Percentiles rank a stretch among this genome's conserved stretches.
phyloP scores from a whole-genome alignment of 1,140 invertebrate species.

The Brachystomella parvula region DNA sequence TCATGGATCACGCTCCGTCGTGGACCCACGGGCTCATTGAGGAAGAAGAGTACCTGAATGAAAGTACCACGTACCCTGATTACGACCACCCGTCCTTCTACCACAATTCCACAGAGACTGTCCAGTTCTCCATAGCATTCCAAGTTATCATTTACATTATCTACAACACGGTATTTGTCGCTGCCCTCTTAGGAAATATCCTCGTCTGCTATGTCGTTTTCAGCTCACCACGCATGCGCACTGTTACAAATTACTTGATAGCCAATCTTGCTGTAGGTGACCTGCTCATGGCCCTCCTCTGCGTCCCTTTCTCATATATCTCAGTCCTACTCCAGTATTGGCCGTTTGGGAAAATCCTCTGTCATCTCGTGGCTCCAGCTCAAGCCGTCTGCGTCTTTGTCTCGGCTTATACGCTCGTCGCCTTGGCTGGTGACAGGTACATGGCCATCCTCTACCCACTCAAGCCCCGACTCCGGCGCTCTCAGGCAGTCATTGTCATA shows the following conservation, averaged over 20 bases:
- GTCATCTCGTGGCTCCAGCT: slow-evolving; percentile 65
- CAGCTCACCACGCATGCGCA: slow-evolving; percentile 67
- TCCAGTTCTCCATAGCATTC: slow-evolving; percentile 43
- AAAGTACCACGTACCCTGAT: background rate
- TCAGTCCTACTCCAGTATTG: slow-evolving; percentile 67
- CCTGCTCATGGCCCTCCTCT: slow-evolving; percentile 73
- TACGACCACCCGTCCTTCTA: background rate
- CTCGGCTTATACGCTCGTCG: slow-evolving; percentile 68
- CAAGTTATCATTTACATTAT: slow-evolving; percentile 59
- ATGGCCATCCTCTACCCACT: slow-evolving; percentile 82
- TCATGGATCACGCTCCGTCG: background rate
- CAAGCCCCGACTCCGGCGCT: slow-evolving; percentile 64
- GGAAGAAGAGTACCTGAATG: background rate
- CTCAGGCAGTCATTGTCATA: slow-evolving; percentile 61
- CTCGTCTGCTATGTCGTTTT: slow-evolving; percentile 74
- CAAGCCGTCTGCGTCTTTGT: slow-evolving; percentile 40
- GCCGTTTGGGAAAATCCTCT: slow-evolving; percentile 69
- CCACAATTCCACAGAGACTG: background rate
- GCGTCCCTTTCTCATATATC: slow-evolving; percentile 77
- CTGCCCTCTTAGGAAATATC: slow-evolving; percentile 67
- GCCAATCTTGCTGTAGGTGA: slow-evolving; percentile 73
- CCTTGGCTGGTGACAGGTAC: slow-evolving; percentile 77
- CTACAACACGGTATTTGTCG: slow-evolving; percentile 64
- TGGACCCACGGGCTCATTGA: background rate
- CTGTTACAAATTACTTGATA: slow-evolving; percentile 81